Evolutionary conservation across 2,888 invertebrate genomes (phyloP).

Genomic region (Aphidius colemani): DNA sequence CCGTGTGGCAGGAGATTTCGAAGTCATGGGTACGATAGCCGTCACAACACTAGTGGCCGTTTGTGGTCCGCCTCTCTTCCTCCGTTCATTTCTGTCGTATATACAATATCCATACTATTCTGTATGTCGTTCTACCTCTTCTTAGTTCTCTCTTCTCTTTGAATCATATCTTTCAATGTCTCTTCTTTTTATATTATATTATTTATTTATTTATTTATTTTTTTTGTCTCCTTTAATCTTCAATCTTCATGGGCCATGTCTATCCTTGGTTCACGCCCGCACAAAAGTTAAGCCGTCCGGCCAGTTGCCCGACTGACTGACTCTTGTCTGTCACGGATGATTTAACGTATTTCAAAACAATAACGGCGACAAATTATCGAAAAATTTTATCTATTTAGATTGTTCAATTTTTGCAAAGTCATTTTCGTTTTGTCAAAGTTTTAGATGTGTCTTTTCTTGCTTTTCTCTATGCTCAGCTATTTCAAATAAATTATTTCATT

Average conservation of each 20-base stretch:
- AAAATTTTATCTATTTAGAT: too few relatives aligned
- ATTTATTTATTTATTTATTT: too few relatives aligned
- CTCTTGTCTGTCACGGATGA: background rate
- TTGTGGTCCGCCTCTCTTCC: conserved; percentile 36
- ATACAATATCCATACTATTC: background rate
- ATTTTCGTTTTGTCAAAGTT: too few relatives aligned
- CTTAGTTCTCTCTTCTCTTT: conserved; percentile 7
- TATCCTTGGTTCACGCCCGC: conserved; percentile 21
- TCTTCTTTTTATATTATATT: conserved; percentile 11
- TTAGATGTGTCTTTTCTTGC: too few relatives aligned
- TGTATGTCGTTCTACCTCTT: conserved; percentile 11
- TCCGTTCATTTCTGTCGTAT: conserved; percentile 14
- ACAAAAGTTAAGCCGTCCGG: conserved; percentile 10
- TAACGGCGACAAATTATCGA: too few relatives aligned
- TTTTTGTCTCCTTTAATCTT: background rate
- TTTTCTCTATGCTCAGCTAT: too few relatives aligned
- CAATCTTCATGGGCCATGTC: too few relatives aligned
- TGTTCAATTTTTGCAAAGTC: too few relatives aligned
- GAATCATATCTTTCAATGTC: background rate
- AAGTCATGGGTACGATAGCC: conserved; percentile 54
- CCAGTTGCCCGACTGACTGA: background rate
- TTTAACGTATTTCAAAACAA: too few relatives aligned
- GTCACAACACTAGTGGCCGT: conserved; percentile 53
- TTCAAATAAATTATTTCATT: too few relatives aligned
- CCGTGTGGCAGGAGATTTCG: conserved; percentile 31